Evolutionary conservation across 30 jellyfish, hydroid and myxozoan genomes (phyloP).

Genomic region (Rhopilema esculentum): DNA sequence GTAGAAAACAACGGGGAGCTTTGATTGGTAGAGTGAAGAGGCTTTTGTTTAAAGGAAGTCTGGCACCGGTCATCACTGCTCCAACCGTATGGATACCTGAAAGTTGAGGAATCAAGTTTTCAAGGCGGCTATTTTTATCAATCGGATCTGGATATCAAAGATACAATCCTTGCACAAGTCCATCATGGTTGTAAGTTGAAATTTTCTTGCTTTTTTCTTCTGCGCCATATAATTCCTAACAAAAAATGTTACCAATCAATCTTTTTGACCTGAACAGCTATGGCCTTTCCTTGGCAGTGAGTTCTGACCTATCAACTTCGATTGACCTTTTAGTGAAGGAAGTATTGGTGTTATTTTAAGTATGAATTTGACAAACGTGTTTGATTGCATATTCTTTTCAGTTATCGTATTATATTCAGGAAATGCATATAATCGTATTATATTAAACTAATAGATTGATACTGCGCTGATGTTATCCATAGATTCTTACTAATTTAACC

Average conservation of each 20-base stretch:
- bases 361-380: too few species aligned
- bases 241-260: too few species aligned
- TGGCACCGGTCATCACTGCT: neutral
- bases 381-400: too few species aligned
- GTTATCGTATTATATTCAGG: too few species aligned
- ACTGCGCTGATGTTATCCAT: too few species aligned
- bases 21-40: neutral
- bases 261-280: too few species aligned
- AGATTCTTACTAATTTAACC: too few species aligned
- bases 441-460: too few species aligned
- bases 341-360: neutral
- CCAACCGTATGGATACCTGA: neutral
- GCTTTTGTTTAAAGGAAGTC: neutral
- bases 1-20: neutral
- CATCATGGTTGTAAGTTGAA: neutral
- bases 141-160: neutral
- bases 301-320: neutral
- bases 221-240: too few species aligned
- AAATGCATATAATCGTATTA: too few species aligned
- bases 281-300: too few species aligned
- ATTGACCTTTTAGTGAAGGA: neutral
- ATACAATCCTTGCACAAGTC: neutral
- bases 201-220: neutral
- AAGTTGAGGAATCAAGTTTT: neutral
- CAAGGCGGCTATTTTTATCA: neutral